Evolutionary conservation across 2,888 invertebrate genomes (phyloP).

Genomic region (Tetanocera ferruginea): DNA sequence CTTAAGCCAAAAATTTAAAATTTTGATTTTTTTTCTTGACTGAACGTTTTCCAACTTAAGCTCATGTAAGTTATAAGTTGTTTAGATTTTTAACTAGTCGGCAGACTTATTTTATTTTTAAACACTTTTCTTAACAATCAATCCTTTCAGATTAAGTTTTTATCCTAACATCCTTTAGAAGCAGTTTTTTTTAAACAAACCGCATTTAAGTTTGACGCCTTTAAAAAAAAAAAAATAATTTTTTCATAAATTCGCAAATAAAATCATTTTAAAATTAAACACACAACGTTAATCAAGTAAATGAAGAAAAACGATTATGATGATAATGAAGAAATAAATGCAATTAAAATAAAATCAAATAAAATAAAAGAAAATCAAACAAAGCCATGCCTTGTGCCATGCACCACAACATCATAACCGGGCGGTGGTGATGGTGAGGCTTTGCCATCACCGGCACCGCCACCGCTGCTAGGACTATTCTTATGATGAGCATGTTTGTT

Average conservation of each 20-base stretch:
- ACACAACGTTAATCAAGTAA: not conserved
- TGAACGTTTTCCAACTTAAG: too few relatives aligned
- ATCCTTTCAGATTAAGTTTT: too few relatives aligned
- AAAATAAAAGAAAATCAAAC: conserved; percentile 55
- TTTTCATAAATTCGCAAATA: not conserved
- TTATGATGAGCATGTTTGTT: conserved; percentile 52
- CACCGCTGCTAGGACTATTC: conserved; percentile 64
- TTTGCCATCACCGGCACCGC: conserved; percentile 43
- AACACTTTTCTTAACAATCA: too few relatives aligned
- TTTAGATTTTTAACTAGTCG: too few relatives aligned
- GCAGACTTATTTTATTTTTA: too few relatives aligned
- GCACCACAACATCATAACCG: conserved; percentile 71
- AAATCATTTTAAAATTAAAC: not conserved
- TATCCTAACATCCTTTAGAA: too few relatives aligned
- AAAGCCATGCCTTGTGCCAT: conserved; percentile 72
- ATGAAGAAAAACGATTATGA: not conserved
- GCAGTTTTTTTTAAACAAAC: too few relatives aligned
- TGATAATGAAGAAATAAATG: not conserved
- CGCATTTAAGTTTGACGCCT: too few relatives aligned
- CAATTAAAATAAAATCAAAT: conserved; percentile 25
- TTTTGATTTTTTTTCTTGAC: too few relatives aligned
- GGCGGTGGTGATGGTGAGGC: conserved; percentile 70
- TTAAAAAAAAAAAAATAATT: not conserved
- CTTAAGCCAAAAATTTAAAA: too few relatives aligned
- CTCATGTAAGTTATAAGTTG: too few relatives aligned